Percentiles rank a stretch among this genome's conserved stretches.
These are phyloP conservation scores for Peromyscus melanophrys DNA, from an alignment of 2,797 vertebrate genomes.

Conservation along the genomic window DNA sequence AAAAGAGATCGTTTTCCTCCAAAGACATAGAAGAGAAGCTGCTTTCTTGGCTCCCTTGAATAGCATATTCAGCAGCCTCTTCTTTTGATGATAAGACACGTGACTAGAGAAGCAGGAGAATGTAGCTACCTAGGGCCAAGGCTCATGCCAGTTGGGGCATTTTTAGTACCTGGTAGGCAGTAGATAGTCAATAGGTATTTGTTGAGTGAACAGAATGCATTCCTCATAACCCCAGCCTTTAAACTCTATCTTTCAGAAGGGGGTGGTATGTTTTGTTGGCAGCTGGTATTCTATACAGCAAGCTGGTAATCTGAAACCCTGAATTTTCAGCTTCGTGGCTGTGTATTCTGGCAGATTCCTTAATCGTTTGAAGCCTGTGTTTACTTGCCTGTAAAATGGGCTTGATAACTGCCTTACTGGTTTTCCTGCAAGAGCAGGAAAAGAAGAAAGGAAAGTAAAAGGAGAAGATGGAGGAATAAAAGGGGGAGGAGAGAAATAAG, in stretches of 20 bases:
- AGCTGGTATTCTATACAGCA: background rate
- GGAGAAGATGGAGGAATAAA: background rate
- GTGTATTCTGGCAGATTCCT: background rate
- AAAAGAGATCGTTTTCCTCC: background rate
- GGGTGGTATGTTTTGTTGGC: background rate
- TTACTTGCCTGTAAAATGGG: conserved; percentile 12
- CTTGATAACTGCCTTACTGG: background rate
- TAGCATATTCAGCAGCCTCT: background rate
- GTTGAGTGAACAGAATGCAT: background rate
- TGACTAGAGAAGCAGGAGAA: background rate
- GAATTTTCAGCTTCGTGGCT: background rate
- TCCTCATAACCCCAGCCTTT: background rate
- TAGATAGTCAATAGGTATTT: background rate
- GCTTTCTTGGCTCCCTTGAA: background rate
- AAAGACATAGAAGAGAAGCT: background rate
- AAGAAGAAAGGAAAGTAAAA: background rate
- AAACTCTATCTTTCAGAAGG: background rate
- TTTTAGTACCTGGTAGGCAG: background rate
- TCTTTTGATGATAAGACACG: background rate
- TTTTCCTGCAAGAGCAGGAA: background rate
- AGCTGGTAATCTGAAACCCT: background rate
- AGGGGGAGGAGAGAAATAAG: background rate
- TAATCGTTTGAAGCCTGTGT: background rate
- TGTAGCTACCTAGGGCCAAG: too few relatives aligned
- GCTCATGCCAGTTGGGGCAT: too few relatives aligned